Evolutionary conservation across 2,888 invertebrate species (phyloP).

Genomic region (Danaus chrysippus): DNA sequence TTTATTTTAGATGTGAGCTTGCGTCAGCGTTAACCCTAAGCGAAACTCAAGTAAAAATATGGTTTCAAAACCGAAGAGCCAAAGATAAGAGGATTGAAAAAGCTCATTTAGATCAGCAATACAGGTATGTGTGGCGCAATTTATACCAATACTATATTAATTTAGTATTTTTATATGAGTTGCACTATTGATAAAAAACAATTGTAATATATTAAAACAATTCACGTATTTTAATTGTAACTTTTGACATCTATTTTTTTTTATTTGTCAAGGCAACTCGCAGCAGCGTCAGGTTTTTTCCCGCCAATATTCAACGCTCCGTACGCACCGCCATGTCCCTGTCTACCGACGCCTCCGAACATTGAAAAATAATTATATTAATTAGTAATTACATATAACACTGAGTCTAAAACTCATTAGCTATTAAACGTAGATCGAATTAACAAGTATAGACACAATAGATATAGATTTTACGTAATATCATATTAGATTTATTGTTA

Average conservation of each 20-base stretch:
- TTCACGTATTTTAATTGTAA: too few relatives aligned
- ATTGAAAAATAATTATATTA: slow-evolving; percentile 28
- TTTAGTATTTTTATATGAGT: neutral
- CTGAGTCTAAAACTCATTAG: neutral
- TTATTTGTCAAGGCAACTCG: slow-evolving; percentile 70
- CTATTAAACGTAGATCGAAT: neutral
- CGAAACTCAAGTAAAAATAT: slow-evolving; percentile 98
- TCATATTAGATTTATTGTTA: too few relatives aligned
- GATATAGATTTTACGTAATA: too few relatives aligned
- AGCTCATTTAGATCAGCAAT: slow-evolving; percentile 96
- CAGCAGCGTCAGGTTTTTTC: slow-evolving; percentile 81
- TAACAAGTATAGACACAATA: too few relatives aligned
- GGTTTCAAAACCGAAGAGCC: slow-evolving; percentile 97
- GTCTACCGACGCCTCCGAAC: slow-evolving; percentile 44
- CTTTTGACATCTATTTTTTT: slow-evolving; percentile 13
- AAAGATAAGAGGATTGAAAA: slow-evolving; percentile 98
- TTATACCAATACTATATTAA: neutral
- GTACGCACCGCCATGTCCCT: slow-evolving; percentile 62
- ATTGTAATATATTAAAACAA: too few relatives aligned
- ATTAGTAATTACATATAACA: neutral
- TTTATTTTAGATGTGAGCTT: slow-evolving; percentile 86
- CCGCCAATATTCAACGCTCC: slow-evolving; percentile 54
- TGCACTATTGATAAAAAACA: too few relatives aligned
- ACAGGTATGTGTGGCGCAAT: slow-evolving; percentile 81
- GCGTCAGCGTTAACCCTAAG: slow-evolving; percentile 95